Percentiles rank a stretch among this genome's conserved stretches.
Conservation (phyloP, 64 coral and sea anemone genomes). For the Astreopora myriophthalma region DNA sequence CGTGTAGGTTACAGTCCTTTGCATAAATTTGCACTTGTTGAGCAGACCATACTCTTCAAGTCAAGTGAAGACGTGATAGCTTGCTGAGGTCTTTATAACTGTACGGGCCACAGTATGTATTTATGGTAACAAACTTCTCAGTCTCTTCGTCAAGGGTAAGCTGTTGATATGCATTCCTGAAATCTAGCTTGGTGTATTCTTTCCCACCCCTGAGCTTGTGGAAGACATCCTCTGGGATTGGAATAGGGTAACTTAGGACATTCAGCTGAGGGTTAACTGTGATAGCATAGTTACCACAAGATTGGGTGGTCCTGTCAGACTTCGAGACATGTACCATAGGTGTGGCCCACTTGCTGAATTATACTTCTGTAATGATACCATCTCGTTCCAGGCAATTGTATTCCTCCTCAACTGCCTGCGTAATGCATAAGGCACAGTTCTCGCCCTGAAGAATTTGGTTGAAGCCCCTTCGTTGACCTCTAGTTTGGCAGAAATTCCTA, state of each 20-base stretch:
- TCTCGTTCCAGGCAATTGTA: not conserved
- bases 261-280: constrained; percentile 32
- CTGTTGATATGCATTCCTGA: constrained; percentile 1
- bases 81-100: not conserved
- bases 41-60: not conserved
- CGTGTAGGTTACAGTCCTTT: not conserved
- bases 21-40: not conserved
- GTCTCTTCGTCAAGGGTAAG: not conserved
- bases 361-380: not conserved
- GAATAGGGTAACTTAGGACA: not conserved
- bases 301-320: not conserved
- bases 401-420: not conserved
- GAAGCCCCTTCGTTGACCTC: not conserved
- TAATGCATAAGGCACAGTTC: constrained; percentile 22
- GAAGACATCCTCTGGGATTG: not conserved
- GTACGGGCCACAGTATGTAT: not conserved
- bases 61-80: not conserved
- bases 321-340: not conserved
- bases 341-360: not conserved
- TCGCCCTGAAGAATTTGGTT: constrained; percentile 12
- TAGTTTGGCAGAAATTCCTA: not conserved
- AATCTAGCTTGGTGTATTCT: not conserved
- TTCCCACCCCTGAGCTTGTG: not conserved
- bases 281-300: not conserved
- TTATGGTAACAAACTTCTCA: not conserved